Conservation (phyloP, 2,888 invertebrate genomes). For the Erpobdella octoculata region DNA sequence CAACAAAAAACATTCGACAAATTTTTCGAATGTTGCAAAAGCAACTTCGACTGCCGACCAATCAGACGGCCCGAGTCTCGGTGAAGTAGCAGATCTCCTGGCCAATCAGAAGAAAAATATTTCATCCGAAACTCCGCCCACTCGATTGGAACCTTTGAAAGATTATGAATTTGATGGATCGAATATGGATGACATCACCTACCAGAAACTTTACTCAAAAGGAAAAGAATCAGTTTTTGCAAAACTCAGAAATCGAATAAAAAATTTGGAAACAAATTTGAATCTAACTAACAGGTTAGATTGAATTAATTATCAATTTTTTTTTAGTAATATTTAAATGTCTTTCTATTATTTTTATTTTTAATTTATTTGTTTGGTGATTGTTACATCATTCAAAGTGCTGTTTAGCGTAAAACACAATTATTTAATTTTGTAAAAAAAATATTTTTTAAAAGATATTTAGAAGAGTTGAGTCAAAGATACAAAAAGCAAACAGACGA, state of each 20-base stretch:
- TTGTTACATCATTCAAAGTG: neutral
- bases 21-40: neutral
- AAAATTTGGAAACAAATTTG: slow-evolving; percentile 91
- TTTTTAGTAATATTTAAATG: neutral
- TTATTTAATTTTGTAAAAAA: neutral
- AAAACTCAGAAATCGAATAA: slow-evolving; percentile 85
- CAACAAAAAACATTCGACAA: neutral
- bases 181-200: slow-evolving; percentile 28
- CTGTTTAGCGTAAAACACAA: neutral
- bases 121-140: neutral
- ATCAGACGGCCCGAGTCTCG: neutral
- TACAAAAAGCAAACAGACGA: slow-evolving; percentile 95
- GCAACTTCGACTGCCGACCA: too few relatives aligned
- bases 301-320: neutral
- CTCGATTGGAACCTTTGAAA: slow-evolving; percentile 21
- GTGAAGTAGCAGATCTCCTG: neutral
- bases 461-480: slow-evolving; percentile 86
- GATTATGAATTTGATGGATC: slow-evolving; percentile 20
- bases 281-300: slow-evolving; percentile 75
- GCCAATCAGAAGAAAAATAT: neutral
- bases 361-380: slow-evolving; percentile 11
- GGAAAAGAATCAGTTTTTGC: slow-evolving; percentile 58
- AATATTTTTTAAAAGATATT: slow-evolving; percentile 57
- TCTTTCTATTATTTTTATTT: neutral
- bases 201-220: slow-evolving; percentile 30